Conservation (phyloP, 2,888 invertebrate species). For the Hartigia nigra region DNA sequence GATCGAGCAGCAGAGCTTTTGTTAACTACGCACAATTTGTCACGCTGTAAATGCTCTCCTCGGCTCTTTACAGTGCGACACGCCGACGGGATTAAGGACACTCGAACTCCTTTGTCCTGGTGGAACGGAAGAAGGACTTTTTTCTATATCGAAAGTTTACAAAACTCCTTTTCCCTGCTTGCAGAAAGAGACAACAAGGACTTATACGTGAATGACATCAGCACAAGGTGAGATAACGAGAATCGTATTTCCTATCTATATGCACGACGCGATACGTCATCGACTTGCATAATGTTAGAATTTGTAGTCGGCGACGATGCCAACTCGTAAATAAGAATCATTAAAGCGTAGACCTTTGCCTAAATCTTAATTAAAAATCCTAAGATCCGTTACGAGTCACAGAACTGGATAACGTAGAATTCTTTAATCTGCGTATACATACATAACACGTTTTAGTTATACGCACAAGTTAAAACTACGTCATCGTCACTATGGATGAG, state of each 20-base stretch:
- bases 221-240: not conserved
- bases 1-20: conserved; percentile 13
- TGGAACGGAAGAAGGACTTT: not conserved
- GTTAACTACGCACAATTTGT: conserved; percentile 23
- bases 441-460: not conserved
- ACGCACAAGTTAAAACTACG: not conserved
- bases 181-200: not conserved
- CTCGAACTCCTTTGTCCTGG: not conserved
- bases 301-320: not conserved
- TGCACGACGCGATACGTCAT: not conserved
- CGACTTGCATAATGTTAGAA: not conserved
- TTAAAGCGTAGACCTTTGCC: not conserved
- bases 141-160: not conserved
- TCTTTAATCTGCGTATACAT: not conserved
- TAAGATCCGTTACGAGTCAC: not conserved
- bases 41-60: conserved; percentile 17
- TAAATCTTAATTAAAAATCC: not conserved
- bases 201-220: not conserved
- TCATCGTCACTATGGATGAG: not conserved
- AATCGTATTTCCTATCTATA: not conserved
- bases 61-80: conserved; percentile 6
- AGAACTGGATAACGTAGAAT: not conserved
- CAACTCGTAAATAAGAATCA: not conserved
- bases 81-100: conserved; percentile 3
- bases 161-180: not conserved